Evolutionary conservation across 2,113 vertebrate species (phyloP), one percentile per base, ranked within the genome.

Genomic region (Aspidoscelis tigris): DNA sequence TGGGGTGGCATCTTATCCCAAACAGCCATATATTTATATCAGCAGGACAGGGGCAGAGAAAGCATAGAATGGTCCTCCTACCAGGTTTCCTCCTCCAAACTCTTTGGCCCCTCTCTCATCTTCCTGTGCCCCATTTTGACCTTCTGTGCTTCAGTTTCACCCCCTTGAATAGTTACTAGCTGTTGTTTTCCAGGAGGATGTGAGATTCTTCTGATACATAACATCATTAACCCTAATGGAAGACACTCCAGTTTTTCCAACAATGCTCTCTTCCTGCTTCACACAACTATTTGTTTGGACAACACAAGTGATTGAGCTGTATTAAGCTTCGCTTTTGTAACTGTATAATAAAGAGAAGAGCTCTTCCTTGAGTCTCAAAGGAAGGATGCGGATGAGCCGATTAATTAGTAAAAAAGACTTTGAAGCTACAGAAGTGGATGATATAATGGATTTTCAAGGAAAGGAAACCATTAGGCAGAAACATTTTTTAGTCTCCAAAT

Each of bases 261-360:
- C 58, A 61, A 21, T 41, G 18, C 44, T 89, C 33, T 43, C 75
- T 68, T 78, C 11, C 58, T 74, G 74, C 11, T 81, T 78, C 33
- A 73, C 41, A 65, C 5, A 82, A 73, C 22, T 44, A 44, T 50
- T 69, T 84, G 77, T 41, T 21, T 55, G 21, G 41, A 16, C 66
- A 21, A 5, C 1, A 24, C 20, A 20, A 16, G 18, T 44, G 61
- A 84, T 47, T 70, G 79, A 76, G 43, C 14, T 33, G 70, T 71
- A 70, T 26, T 3, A 10, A 50, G 39, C 26, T 55, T 88, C 55
- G 8, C 43, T 78, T 86, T 73, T 78, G 55, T 66, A 65, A 78
- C 83, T 85, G 16, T 18, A 69, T 77, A 80, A 21, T 83, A 71
- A 61, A 8, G 22, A 61, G 82, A 75, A n/a, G 24, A 55, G 44